A percentile compares a stretch with the other conserved stretches of the same genome.
Evolutionary conservation across 2,888 invertebrate species (phyloP).

Genomic region (Dryomyza anilis): DNA sequence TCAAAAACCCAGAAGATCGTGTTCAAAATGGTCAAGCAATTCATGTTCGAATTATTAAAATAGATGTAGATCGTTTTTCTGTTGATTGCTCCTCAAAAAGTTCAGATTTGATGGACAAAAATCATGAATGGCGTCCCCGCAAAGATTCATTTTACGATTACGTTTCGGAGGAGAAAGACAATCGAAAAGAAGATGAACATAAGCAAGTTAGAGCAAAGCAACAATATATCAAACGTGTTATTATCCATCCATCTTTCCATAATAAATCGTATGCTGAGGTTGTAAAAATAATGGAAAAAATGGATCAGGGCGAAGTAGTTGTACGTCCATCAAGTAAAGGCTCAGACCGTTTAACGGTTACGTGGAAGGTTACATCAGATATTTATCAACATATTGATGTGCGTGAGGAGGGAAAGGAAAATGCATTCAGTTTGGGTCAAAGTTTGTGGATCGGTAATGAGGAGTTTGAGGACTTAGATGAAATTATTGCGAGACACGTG

Average conservation of each 20-base stretch:
- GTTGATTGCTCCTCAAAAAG: slow-evolving; percentile 93
- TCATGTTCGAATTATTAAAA: slow-evolving; percentile 90
- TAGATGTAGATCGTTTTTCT: slow-evolving; percentile 91
- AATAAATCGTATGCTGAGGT: slow-evolving; percentile 94
- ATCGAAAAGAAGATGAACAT: slow-evolving; percentile 76
- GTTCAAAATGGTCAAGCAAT: slow-evolving; percentile 84
- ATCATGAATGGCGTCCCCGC: slow-evolving; percentile 87
- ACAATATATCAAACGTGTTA: slow-evolving; percentile 93
- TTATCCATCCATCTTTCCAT: slow-evolving; percentile 96
- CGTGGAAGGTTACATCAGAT: slow-evolving; percentile 96
- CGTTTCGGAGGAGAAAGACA: slow-evolving; percentile 80
- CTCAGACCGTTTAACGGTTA: slow-evolving; percentile 92
- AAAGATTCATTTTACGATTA: slow-evolving; percentile 92
- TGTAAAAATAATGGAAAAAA: slow-evolving; percentile 84
- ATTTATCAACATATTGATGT: slow-evolving; percentile 97
- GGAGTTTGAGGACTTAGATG: slow-evolving; percentile 98
- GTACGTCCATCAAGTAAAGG: slow-evolving; percentile 97
- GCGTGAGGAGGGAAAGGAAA: slow-evolving; percentile 93
- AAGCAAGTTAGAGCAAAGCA: slow-evolving; percentile 82
- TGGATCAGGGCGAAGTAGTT: slow-evolving; percentile 97
- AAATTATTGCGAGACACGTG: slow-evolving; percentile 96
- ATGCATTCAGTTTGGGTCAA: slow-evolving; percentile 91
- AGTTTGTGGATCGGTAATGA: slow-evolving; percentile 86
- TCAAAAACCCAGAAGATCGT: slow-evolving; percentile 90
- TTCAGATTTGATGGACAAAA: slow-evolving; percentile 89